Percentiles rank a stretch among this genome's conserved stretches.
Evolutionary conservation across 64 coral and sea anemone genomes (phyloP).

Genomic region (Dendrophyllia cribrosa): DNA sequence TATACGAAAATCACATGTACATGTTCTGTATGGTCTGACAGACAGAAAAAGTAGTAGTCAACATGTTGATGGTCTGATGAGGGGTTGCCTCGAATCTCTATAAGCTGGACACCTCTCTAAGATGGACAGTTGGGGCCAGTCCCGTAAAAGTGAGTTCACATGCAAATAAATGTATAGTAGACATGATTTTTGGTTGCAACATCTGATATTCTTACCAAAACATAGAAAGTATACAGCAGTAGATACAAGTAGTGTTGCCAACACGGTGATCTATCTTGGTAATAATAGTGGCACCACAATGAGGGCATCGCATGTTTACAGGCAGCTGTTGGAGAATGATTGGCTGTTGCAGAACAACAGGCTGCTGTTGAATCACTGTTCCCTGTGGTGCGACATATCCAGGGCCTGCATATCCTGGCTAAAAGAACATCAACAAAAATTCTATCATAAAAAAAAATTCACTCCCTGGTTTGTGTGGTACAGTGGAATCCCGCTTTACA

Average conservation of each 20-base stretch:
- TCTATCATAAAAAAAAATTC: not conserved
- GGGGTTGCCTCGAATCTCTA: too few species aligned
- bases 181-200: too few species aligned
- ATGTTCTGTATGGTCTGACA: too few species aligned
- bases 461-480: too few species aligned
- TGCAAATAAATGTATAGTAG: too few species aligned
- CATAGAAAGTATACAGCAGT: constrained; percentile 11
- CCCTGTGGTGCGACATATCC: constrained; percentile 15
- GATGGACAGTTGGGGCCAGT: too few species aligned
- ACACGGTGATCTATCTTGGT: constrained; percentile 44
- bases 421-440: not conserved
- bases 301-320: constrained; percentile 27
- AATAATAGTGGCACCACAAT: constrained; percentile 27
- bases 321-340: constrained; percentile 40
- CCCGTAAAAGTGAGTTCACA: too few species aligned
- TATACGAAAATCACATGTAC: too few species aligned
- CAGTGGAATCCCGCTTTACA: too few species aligned
- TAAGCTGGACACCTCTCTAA: too few species aligned
- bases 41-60: too few species aligned
- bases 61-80: too few species aligned
- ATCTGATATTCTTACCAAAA: constrained; percentile 19
- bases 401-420: constrained; percentile 14
- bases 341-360: constrained; percentile 19
- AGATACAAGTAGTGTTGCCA: constrained; percentile 28
- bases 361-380: constrained; percentile 48